phyloP scores from a whole-genome alignment of 2,888 invertebrate species.

The Synergus laeviventris region DNA sequence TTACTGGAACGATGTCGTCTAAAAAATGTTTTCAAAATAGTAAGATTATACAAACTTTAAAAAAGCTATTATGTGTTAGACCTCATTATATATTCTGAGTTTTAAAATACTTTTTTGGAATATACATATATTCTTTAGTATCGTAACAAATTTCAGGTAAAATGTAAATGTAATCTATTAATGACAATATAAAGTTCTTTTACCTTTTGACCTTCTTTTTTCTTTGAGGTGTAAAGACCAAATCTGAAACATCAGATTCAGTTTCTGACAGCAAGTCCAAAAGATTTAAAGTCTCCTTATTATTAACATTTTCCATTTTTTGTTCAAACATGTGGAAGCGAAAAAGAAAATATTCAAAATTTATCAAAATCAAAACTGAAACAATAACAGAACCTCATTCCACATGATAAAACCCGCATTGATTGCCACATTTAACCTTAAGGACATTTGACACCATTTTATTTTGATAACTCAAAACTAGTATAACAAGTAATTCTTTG shows the following conservation, averaged over 20 bases:
- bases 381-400: constrained; percentile 53
- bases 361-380: constrained; percentile 31
- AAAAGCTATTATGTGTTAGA: background rate
- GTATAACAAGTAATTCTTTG: background rate
- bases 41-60: background rate
- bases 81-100: background rate
- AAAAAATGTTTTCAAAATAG: constrained; percentile 36
- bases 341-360: constrained; percentile 39
- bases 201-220: constrained; percentile 79
- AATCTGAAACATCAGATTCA: constrained; percentile 80
- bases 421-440: background rate
- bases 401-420: constrained; percentile 4
- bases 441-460: background rate
- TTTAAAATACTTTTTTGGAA: background rate
- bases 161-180: constrained; percentile 3
- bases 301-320: constrained; percentile 71
- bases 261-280: constrained; percentile 80
- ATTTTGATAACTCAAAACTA: background rate
- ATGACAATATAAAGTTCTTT: constrained; percentile 15
- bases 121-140: background rate
- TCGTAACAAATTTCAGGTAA: constrained; percentile 12
- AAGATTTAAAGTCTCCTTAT: constrained; percentile 82
- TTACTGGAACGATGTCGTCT: constrained; percentile 63
- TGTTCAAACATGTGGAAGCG: background rate
- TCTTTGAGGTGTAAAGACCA: constrained; percentile 79